phyloP scores from a whole-genome alignment of 2,888 invertebrate species.

The Alitta virens region DNA sequence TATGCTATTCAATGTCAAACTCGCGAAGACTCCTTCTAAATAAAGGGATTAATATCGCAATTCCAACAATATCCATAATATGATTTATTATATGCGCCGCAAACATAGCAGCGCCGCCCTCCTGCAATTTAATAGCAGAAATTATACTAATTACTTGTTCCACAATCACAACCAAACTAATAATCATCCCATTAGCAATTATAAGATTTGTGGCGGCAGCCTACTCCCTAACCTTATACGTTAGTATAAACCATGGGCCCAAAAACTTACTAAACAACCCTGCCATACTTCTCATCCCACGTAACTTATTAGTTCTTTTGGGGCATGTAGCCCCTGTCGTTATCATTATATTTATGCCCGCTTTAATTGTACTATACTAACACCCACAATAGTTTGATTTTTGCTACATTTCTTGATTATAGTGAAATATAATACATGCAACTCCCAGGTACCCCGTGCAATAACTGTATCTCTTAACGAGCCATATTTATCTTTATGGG shows the following conservation, averaged over 20 bases:
- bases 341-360: slow-evolving; percentile 17
- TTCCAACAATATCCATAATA: slow-evolving; percentile 64
- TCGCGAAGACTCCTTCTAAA: slow-evolving; percentile 65
- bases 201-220: slow-evolving; percentile 68
- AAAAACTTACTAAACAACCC: background rate
- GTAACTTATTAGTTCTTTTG: slow-evolving; percentile 3
- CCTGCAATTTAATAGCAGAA: slow-evolving; percentile 69
- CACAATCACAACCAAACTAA: slow-evolving; percentile 60
- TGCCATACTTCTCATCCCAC: background rate
- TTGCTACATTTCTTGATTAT: too few species aligned
- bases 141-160: slow-evolving; percentile 67
- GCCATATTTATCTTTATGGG: too few species aligned
- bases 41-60: slow-evolving; percentile 66
- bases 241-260: slow-evolving; percentile 65
- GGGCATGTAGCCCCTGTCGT: slow-evolving; percentile 21
- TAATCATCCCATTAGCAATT: slow-evolving; percentile 63
- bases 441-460: too few species aligned
- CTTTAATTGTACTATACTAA: too few species aligned
- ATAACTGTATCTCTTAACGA: too few species aligned
- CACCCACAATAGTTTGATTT: too few species aligned
- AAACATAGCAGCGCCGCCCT: slow-evolving; percentile 70
- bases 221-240: slow-evolving; percentile 68
- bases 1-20: slow-evolving; percentile 32
- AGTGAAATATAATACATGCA: too few species aligned
- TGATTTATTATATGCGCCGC: slow-evolving; percentile 67